A percentile compares a stretch with the other conserved stretches of the same genome.
Evolutionary conservation across 2,113 vertebrate genomes (phyloP).

Genomic region (Octodon degus): DNA sequence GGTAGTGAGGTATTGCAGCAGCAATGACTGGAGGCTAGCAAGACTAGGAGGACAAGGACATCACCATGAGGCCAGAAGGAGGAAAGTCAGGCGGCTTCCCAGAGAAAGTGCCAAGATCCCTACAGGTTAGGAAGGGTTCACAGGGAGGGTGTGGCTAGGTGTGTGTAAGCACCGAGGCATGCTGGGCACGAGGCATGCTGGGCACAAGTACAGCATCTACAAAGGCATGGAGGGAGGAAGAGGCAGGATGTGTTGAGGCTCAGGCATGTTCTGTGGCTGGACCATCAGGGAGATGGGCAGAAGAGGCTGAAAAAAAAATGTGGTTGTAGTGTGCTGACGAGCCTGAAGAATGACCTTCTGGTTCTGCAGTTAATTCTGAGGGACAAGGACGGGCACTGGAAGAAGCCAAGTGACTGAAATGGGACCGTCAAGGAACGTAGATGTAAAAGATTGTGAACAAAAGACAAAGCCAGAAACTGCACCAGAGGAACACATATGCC

Average conservation of each 20-base stretch:
- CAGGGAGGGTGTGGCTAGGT: neutral
- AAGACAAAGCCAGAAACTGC: neutral
- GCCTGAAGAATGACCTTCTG: neutral
- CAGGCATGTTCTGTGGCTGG: no score
- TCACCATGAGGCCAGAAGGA: neutral
- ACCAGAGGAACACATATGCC: neutral
- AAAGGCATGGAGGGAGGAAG: neutral
- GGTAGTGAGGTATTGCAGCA: neutral
- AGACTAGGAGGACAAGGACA: neutral
- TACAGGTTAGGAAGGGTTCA: neutral
- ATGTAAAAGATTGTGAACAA: neutral
- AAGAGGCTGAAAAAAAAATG: neutral
- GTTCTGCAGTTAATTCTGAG: slow-evolving; percentile 3
- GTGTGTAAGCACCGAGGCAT: neutral
- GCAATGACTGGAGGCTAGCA: neutral
- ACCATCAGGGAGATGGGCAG: neutral
- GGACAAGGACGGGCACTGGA: neutral
- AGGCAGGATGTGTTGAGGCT: neutral
- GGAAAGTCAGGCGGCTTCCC: neutral
- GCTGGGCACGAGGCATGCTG: neutral
- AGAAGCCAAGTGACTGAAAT: neutral
- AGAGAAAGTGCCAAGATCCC: neutral
- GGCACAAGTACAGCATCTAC: neutral
- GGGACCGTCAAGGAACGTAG: neutral
- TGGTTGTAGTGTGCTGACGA: neutral